Evolutionary conservation across 2,797 vertebrate genomes (phyloP).

Genomic region (Lutjanus campechanus): DNA sequence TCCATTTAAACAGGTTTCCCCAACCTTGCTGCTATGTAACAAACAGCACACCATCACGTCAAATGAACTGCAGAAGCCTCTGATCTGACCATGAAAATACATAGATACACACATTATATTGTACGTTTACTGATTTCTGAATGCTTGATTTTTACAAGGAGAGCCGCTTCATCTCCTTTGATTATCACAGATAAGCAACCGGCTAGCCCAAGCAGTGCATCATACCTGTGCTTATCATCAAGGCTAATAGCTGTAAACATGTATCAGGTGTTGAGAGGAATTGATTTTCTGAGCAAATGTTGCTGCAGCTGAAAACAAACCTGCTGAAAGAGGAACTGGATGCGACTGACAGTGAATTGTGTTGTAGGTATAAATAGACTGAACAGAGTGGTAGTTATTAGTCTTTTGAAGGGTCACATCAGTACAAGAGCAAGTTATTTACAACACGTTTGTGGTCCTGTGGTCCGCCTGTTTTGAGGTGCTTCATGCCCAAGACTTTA

Average conservation of each 20-base stretch:
- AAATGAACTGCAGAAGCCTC: not conserved
- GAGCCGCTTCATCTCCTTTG: too few species aligned
- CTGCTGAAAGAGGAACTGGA: not conserved
- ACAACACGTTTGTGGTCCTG: not conserved
- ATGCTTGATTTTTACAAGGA: too few species aligned
- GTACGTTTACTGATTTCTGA: too few species aligned
- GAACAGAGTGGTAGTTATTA: not conserved
- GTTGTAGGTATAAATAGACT: not conserved
- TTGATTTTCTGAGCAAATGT: slow-evolving; percentile 9
- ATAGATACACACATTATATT: too few species aligned
- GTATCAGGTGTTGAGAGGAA: not conserved
- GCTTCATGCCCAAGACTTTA: not conserved
- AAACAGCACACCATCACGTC: not conserved
- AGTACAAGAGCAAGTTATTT: not conserved
- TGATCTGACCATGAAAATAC: too few species aligned
- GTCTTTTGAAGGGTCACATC: not conserved
- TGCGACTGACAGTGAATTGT: too few species aligned
- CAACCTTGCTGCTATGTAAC: not conserved
- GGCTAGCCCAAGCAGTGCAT: too few species aligned
- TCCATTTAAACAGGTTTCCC: not conserved
- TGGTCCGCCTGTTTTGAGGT: not conserved
- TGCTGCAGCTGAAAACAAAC: slow-evolving; percentile 1
- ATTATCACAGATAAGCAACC: not conserved
- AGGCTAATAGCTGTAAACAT: not conserved
- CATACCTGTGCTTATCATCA: not conserved